These are phyloP conservation scores for Anser cygnoides DNA, from an alignment of 2,113 vertebrate genomes.

Conservation along the genomic window DNA sequence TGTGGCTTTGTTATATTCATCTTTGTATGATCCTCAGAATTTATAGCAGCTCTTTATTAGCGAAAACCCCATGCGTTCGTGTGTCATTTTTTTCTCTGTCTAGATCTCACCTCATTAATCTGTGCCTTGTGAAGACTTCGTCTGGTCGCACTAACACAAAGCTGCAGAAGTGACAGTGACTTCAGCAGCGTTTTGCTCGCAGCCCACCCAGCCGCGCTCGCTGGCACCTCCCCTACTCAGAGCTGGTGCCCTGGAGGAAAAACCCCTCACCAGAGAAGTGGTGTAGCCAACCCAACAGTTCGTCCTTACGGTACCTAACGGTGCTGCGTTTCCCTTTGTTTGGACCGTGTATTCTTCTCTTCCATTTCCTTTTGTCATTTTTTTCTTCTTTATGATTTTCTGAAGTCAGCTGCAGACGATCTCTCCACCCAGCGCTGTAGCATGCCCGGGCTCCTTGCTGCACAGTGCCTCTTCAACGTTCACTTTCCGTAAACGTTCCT, in stretches of 20 bases:
- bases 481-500: neutral
- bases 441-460: neutral
- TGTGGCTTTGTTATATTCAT: neutral
- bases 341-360: neutral
- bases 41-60: neutral
- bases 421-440: neutral
- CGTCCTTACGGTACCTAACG: neutral
- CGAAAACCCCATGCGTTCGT: rapidly evolving
- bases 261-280: neutral
- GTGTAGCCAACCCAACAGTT: neutral
- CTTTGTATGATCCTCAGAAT: neutral
- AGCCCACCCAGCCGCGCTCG: neutral
- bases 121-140: neutral
- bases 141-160: neutral
- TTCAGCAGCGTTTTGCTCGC: neutral
- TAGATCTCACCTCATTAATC: neutral
- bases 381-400: neutral
- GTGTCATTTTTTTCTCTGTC: neutral
- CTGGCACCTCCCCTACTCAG: neutral
- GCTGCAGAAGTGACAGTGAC: neutral
- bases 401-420: neutral
- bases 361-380: neutral
- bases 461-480: neutral
- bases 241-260: neutral
- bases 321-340: neutral